These are phyloP conservation scores for Crocuta crocuta DNA, from an alignment of 2,113 vertebrate genomes.

Conservation along the genomic window DNA sequence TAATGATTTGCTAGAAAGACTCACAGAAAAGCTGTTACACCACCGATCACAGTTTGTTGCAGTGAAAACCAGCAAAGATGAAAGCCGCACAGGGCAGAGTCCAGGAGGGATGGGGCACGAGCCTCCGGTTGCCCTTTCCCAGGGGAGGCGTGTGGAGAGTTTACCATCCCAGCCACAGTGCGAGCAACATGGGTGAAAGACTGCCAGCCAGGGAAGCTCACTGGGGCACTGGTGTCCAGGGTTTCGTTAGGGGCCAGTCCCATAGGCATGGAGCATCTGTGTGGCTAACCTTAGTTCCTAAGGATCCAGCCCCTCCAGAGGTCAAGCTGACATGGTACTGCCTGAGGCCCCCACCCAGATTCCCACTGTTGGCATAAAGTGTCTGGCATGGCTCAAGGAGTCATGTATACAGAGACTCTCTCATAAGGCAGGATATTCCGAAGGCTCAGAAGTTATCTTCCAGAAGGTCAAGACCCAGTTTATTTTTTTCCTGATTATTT, in stretches of 20 bases:
- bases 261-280: fast-evolving
- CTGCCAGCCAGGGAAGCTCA: background rate
- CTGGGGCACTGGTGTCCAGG: background rate
- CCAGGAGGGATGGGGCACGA: background rate
- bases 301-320: background rate
- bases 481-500: background rate
- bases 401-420: background rate
- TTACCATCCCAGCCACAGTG: background rate
- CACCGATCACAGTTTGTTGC: background rate
- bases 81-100: background rate
- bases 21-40: background rate
- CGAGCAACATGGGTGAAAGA: fast-evolving
- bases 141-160: background rate
- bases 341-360: background rate
- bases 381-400: background rate
- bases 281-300: background rate
- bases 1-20: background rate
- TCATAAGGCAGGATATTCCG: background rate
- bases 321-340: background rate
- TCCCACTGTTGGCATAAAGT: background rate
- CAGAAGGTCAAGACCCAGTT: background rate
- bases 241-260: background rate
- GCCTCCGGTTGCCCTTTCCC: background rate
- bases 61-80: background rate
- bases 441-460: background rate